Conservation (phyloP, 2,888 invertebrate species). For the Platycheirus albimanus region DNA sequence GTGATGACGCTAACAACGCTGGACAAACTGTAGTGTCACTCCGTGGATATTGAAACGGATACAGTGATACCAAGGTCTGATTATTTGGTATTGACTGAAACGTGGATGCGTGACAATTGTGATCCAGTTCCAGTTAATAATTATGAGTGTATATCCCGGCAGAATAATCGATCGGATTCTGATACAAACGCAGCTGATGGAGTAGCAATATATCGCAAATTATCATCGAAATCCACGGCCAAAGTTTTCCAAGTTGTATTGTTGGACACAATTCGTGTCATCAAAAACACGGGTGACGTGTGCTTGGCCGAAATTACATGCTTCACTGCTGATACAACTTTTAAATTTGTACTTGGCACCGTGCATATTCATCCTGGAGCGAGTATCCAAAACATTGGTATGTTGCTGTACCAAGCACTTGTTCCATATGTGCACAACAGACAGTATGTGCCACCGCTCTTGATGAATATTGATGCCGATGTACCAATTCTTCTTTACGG, state of each 20-base stretch:
- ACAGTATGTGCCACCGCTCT: too few relatives aligned
- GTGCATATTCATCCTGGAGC: constrained; percentile 24
- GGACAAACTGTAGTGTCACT: background rate
- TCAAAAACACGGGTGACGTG: constrained; percentile 51
- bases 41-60: constrained; percentile 5
- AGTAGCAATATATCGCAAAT: constrained; percentile 21
- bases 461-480: too few relatives aligned
- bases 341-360: constrained; percentile 11
- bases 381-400: constrained; percentile 67
- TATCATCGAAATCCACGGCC: constrained; percentile 15
- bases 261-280: background rate
- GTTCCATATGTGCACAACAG: constrained; percentile 69
- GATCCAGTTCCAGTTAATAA: constrained; percentile 13
- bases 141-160: background rate
- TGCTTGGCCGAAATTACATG: too few relatives aligned
- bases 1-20: constrained; percentile 1
- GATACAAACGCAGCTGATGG: constrained; percentile 28
- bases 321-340: constrained; percentile 67
- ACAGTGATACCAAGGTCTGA: background rate
- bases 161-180: constrained; percentile 22
- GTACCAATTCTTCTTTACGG: too few relatives aligned
- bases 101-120: constrained; percentile 76
- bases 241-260: constrained; percentile 14
- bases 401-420: constrained; percentile 73
- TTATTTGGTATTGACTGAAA: constrained; percentile 75